A percentile compares a stretch with the other conserved stretches of the same genome.
These are phyloP conservation scores for Oncopodura yosiiana DNA, from an alignment of 1,140 invertebrate genomes.

Conservation along the genomic window DNA sequence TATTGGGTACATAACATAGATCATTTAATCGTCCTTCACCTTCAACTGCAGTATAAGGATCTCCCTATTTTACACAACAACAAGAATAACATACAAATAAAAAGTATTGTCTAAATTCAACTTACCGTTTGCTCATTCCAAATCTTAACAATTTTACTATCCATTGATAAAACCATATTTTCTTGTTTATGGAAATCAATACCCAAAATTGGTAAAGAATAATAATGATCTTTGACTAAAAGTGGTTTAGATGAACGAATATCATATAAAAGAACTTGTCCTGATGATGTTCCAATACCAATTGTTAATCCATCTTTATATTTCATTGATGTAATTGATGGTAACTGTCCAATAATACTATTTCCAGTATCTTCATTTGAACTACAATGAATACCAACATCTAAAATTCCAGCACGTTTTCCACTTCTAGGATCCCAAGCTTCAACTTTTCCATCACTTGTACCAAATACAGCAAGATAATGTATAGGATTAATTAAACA, in stretches of 20 bases:
- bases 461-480: constrained; percentile 76
- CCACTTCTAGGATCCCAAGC: constrained; percentile 86
- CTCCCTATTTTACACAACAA: constrained; percentile 56
- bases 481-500: constrained; percentile 81
- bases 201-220: constrained; percentile 81
- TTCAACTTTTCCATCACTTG: constrained; percentile 84
- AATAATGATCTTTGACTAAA: constrained; percentile 87
- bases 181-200: constrained; percentile 73
- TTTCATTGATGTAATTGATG: constrained; percentile 67
- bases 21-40: constrained; percentile 71
- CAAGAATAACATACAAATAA: constrained; percentile 23
- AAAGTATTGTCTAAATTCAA: constrained; percentile 24
- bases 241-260: constrained; percentile 82
- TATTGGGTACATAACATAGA: constrained; percentile 75
- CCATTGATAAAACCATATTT: constrained; percentile 83
- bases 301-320: constrained; percentile 73
- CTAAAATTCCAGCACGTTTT: constrained; percentile 64
- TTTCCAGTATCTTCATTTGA: constrained; percentile 48
- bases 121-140: constrained; percentile 84
- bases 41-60: constrained; percentile 88
- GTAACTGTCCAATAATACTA: constrained; percentile 55
- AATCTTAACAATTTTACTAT: constrained; percentile 82
- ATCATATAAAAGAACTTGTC: constrained; percentile 90
- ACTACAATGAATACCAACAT: constrained; percentile 68
- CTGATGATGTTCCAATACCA: constrained; percentile 84